These are phyloP conservation scores for Polypterus bichir DNA, from an alignment of 2,113 vertebrate genomes.

Conservation along the genomic window DNA sequence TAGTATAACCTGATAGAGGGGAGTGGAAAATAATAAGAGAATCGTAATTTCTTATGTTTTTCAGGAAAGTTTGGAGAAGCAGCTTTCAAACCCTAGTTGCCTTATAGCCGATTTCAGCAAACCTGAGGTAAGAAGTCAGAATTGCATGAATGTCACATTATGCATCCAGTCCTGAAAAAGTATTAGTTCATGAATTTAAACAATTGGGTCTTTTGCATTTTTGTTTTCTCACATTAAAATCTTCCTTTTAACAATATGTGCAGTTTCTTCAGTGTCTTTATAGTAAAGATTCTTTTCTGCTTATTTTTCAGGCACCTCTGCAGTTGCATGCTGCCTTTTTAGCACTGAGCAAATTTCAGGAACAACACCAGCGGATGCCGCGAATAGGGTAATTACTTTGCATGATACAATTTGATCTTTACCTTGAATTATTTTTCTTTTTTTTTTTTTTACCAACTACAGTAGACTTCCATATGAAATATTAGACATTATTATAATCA, in stretches of 20 bases:
- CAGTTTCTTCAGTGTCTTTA: slow-evolving; percentile 8
- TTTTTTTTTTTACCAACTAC: too few species aligned
- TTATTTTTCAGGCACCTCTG: slow-evolving; percentile 60
- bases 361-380: slow-evolving; percentile 65
- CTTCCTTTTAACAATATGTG: background rate
- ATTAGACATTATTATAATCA: too few species aligned
- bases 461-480: too few species aligned
- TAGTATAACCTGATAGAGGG: too few species aligned
- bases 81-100: slow-evolving; percentile 68
- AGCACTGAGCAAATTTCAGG: slow-evolving; percentile 78
- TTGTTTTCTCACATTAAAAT: too few species aligned
- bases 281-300: slow-evolving; percentile 4
- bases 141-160: too few species aligned
- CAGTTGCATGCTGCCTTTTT: slow-evolving; percentile 81
- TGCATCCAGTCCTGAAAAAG: too few species aligned
- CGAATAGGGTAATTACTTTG: slow-evolving; percentile 60
- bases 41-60: slow-evolving; percentile 14
- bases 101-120: slow-evolving; percentile 84
- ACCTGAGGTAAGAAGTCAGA: slow-evolving; percentile 65
- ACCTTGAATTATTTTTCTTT: too few species aligned
- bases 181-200: background rate
- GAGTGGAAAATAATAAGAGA: too few species aligned
- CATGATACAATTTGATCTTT: too few species aligned
- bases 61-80: slow-evolving; percentile 73
- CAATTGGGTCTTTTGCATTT: background rate